Evolutionary conservation across 2,888 invertebrate species (phyloP), one percentile per base, ranked within the genome.

Genomic region (Laspeyria flexula): DNA sequence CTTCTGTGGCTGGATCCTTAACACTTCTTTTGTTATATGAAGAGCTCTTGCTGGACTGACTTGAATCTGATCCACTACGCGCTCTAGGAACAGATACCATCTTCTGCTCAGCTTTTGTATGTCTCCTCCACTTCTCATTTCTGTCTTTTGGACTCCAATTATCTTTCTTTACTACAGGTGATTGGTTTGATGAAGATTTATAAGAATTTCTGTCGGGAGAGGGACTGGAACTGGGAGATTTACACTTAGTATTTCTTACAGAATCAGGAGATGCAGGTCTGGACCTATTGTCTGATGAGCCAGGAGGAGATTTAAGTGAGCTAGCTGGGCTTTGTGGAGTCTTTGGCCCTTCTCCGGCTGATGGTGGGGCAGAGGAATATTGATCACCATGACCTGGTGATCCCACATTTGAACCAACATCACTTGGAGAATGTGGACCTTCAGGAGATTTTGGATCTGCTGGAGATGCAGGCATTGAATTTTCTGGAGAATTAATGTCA

Each of bases 1-100:
- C 94, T 81, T 94, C 94, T 40, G 94, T 92, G 13, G 86, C 89
- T 44, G 92, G 88, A 61, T 90, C 90, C 56, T 90, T 92, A 48
- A 75, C 65, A 57, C 77, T 82, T 43, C 88, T 75, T 66, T 91
- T 90, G 63, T 90, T 88, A 52, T 89, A 88, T 46, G 89, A 83
- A 13, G 92, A 92, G 71, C 86, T 86, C 57, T 83, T 81, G 60
- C 90, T 92, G 21, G 93, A 92, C 45, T 75, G 84, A 73, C 92
- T 92, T 53, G 92, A 91, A 42, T 89, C 90, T 46, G 92, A 91
- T 58, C 85, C 73, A 71, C 90, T 91, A 29, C 88, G 76, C 34
- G 75, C 76, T 29, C 78, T 66, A 16, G 83, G 68, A 6, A 70
- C 58, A 3, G 84, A 47, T 1, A 90, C 86, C 86, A 88, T 88